A percentile compares a stretch with the other conserved stretches of the same genome.
phyloP scores from a whole-genome alignment of 2,888 invertebrate genomes.

The Esperia sulphurella region DNA sequence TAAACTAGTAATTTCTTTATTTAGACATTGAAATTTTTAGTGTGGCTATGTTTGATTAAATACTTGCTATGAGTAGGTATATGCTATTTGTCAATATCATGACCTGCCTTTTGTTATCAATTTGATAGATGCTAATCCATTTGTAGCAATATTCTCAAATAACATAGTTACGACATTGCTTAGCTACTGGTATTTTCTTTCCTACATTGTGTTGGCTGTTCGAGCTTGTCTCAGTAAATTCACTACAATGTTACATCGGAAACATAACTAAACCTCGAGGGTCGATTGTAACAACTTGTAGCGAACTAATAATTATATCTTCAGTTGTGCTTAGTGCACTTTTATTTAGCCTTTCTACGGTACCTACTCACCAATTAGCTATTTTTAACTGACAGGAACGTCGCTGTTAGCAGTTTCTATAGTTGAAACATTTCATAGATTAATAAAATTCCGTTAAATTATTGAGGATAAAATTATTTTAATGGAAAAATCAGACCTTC shows the following conservation, averaged over 20 bases:
- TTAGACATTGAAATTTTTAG: no score
- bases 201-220: neutral
- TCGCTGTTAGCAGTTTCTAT: neutral
- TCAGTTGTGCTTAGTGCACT: constrained; percentile 12
- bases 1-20: no score
- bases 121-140: no score
- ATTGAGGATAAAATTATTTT: no score
- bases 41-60: no score
- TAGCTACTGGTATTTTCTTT: neutral
- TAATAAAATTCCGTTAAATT: no score
- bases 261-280: constrained; percentile 20
- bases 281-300: constrained; percentile 20
- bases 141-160: no score
- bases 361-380: neutral
- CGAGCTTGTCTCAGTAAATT: constrained; percentile 6
- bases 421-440: no score
- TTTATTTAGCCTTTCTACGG: constrained; percentile 3
- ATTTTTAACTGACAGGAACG: neutral
- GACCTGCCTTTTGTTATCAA: no score
- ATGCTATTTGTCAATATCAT: no score
- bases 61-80: no score
- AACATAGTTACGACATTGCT: neutral
- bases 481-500: no score
- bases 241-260: constrained; percentile 17
- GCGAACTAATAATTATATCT: constrained; percentile 24